Evolutionary conservation across 2,797 vertebrate genomes (phyloP), one percentile per base, ranked within the genome.

Genomic region (Liasis olivaceus): DNA sequence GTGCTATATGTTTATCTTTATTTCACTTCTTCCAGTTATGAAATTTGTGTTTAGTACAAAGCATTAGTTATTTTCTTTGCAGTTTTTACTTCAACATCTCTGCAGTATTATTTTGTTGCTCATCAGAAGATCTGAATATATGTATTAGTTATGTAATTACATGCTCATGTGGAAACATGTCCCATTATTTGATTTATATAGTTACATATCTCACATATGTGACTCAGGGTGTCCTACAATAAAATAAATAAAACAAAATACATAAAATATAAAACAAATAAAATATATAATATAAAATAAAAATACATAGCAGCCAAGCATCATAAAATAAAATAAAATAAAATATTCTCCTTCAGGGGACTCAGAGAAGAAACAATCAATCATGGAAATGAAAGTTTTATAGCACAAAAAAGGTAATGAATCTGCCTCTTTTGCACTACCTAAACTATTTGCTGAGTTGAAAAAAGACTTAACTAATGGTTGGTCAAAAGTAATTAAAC

Each of bases 61-160:
- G 93, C 90, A 60, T 95, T 95, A 95, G 81, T 95, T 92, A 95
- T 97, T 95, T 95, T 95, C 91, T 89, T 96, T 95, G 63, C 94
- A 95, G 94, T 96, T 97, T 54, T 97, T 93, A 95, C 93, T 96
- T 96, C 66, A 93, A 85, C 47, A 58, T 95, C 91, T 94, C 90
- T 95, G 88, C 92, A 92, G 94, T 54, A 92, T 95, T 96, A 96
- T 88, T 22, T 93, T 93, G 93, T 87, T 95, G 85, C 87, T 96
- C 56, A 88, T 96, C 84, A 90, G 85, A 90, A 96, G 26, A 66
- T 95, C 88, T 95, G 47, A 59, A 54, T 58, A 62, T 91, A 89
- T 94, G 87, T 69, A 93, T 60, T 91, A 93, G 24, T 77, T 93
- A 88, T 8, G 56, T 95, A 94, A 89, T 89, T 94, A 91, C 91